Percentiles rank a stretch among this genome's conserved stretches.
phyloP scores from a whole-genome alignment of 2,888 invertebrate genomes.

The Atethmia centrago region DNA sequence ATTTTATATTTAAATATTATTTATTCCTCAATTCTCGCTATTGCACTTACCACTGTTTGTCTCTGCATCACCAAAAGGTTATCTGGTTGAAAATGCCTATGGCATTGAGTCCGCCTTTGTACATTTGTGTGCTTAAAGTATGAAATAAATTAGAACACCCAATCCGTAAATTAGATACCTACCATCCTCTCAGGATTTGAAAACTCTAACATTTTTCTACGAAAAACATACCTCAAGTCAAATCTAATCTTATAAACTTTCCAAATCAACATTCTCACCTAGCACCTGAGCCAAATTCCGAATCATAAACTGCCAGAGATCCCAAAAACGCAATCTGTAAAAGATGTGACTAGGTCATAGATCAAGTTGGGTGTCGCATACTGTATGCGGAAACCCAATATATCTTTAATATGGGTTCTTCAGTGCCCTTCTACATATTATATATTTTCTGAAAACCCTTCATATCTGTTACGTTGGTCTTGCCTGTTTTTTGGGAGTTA shows the following conservation, averaged over 20 bases:
- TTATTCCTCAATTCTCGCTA: no score
- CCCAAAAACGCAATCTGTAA: constrained; percentile 55
- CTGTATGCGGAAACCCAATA: constrained; percentile 60
- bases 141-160: no score
- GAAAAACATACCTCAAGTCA: background rate
- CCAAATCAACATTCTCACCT: constrained; percentile 1
- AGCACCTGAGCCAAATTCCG: constrained; percentile 31
- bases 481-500: constrained; percentile 28
- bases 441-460: constrained; percentile 45
- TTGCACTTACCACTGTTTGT: no score
- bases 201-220: background rate
- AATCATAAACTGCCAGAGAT: constrained; percentile 22
- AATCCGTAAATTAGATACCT: background rate
- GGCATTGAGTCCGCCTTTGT: no score
- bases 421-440: constrained; percentile 55
- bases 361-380: constrained; percentile 51
- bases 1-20: no score
- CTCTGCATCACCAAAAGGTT: no score
- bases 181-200: background rate
- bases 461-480: constrained; percentile 45
- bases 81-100: no score
- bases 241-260: constrained; percentile 2
- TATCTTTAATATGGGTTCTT: constrained; percentile 66
- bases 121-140: no score
- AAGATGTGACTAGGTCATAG: constrained; percentile 49